Conservation (phyloP, 2,797 vertebrate genomes). For the Tragopan temminckii region DNA sequence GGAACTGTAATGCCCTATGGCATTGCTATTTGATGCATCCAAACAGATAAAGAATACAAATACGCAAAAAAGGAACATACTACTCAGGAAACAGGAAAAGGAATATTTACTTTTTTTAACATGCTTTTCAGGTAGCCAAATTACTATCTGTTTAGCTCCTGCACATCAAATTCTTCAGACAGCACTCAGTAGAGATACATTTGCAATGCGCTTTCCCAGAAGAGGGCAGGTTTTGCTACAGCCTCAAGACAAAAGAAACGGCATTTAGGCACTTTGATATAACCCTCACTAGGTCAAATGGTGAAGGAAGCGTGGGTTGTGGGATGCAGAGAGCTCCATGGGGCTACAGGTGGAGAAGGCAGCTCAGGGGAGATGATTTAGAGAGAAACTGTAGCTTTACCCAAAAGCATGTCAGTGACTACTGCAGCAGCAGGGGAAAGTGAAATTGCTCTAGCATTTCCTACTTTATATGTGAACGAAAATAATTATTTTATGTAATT, state of each 20-base stretch:
- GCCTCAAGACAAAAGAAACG: not conserved
- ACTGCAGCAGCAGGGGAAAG: not conserved
- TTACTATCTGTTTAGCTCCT: not conserved
- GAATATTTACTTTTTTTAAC: not conserved
- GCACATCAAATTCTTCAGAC: not conserved
- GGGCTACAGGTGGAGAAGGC: not conserved
- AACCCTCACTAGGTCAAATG: not conserved
- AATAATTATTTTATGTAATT: not conserved
- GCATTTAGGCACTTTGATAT: not conserved
- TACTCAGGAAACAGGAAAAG: not conserved
- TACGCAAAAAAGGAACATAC: not conserved
- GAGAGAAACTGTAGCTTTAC: not conserved
- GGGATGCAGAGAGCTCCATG: not conserved
- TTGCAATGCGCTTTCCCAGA: not conserved
- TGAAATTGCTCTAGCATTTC: not conserved
- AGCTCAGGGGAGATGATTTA: not conserved
- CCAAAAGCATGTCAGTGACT: not conserved
- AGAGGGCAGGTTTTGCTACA: not conserved
- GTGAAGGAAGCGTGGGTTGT: not conserved
- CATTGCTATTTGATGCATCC: not conserved
- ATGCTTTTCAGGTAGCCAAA: not conserved
- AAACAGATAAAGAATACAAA: not conserved
- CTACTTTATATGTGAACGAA: not conserved
- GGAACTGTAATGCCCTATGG: not conserved
- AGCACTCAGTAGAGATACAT: not conserved